Evolutionary conservation across 2,888 invertebrate genomes (phyloP), one percentile per base, ranked within the genome.

Genomic region (Phyto melanocephala): DNA sequence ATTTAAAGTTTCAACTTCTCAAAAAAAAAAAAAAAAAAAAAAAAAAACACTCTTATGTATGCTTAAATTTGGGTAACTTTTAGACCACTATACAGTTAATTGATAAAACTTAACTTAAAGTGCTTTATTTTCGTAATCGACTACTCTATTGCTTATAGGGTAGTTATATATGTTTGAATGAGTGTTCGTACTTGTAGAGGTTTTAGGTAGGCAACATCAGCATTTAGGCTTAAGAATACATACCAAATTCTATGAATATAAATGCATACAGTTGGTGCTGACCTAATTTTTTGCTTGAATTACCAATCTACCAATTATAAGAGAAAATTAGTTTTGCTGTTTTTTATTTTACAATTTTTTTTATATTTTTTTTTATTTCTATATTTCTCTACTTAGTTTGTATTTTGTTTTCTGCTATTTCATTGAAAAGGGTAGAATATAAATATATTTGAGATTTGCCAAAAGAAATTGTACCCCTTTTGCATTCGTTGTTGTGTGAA

Each of bases 281-380:
- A 77, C 81, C 81, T 77, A 77, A 81, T 72, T 81, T 77, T 54
- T 80, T 71, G 70, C 76, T 80, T 76, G 76, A 80, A 76, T 80
- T 80, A 65, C 65, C 67, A 77, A 77, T 81, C 67, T 68, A 72
- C 77, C 71, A 81, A 81, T 81, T 81, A 81, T 60, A 67, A 70
- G 60, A 77, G 76, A 71, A 76, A 80, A 76, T 63, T 76, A 76
- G 47, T 76, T 76, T 71, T 76, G 37, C 56, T 60, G 52, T 58
- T n/a, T 63, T 70, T 71, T 63, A 58, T 67, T 56, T 68, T 40
- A 47, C n/a, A 37, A 13, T 37, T 28, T 54, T 3, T 35, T 56
- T 47, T 33, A 22, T 67, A 28, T 71, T 63, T 22, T 40, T 42
- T 78, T 70, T 37, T 17, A 37, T 63, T 70, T 72, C 33, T 24